Conservation (phyloP, 2,113 vertebrate genomes). For the Phylloscopus whistleri region DNA sequence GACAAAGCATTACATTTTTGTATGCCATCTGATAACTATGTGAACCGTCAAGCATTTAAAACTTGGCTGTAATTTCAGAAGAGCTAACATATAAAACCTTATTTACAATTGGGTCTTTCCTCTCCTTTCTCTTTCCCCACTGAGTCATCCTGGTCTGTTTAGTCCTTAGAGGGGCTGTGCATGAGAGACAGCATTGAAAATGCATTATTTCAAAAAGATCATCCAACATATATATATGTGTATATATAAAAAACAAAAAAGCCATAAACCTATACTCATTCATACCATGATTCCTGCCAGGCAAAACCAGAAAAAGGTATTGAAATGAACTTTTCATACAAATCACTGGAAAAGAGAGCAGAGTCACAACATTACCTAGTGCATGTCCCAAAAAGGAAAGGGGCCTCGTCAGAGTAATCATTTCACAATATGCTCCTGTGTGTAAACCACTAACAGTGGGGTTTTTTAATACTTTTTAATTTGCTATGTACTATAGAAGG, state of each 20-base stretch:
- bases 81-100: not conserved
- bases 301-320: not conserved
- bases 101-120: not conserved
- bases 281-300: not conserved
- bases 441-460: not conserved
- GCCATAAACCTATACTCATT: constrained; percentile 14
- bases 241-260: not conserved
- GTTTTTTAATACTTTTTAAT: not conserved
- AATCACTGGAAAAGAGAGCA: not conserved
- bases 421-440: not conserved
- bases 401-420: not conserved
- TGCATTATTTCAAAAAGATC: not conserved
- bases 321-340: constrained; percentile 10
- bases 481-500: not conserved
- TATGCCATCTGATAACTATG: not conserved
- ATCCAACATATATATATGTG: not conserved
- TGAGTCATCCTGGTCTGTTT: not conserved
- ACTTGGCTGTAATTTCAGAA: not conserved
- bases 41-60: not conserved
- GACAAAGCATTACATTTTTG: not conserved
- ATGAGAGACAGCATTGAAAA: not conserved
- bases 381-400: not conserved
- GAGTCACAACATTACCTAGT: not conserved
- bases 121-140: not conserved
- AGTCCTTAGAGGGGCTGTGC: not conserved